Evolutionary conservation across 1,140 invertebrate genomes (phyloP).

Genomic region (Drosophila cardini): DNA sequence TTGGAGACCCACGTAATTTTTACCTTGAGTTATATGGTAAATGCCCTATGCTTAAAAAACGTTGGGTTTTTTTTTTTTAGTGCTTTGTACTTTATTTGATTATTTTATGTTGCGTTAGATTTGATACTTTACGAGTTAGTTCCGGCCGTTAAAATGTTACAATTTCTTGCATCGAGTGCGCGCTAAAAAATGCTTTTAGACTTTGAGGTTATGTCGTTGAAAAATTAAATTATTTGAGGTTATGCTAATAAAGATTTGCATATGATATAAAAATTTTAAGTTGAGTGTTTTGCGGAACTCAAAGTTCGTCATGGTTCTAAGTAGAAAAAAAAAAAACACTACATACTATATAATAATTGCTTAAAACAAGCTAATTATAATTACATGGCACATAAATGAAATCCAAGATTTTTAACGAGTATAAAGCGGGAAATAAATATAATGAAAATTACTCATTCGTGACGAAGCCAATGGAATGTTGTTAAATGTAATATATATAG

Average conservation of each 20-base stretch:
- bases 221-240: background rate
- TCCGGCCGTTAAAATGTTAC: slow-evolving; percentile 23
- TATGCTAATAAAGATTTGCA: background rate
- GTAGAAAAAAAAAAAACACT: background rate
- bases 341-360: slow-evolving; percentile 4
- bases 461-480: slow-evolving; percentile 23
- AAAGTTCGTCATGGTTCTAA: slow-evolving; percentile 24
- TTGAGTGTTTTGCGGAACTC: background rate
- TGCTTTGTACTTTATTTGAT: slow-evolving; percentile 24
- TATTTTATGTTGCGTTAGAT: slow-evolving; percentile 42
- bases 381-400: slow-evolving; percentile 26
- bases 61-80: slow-evolving; percentile 36
- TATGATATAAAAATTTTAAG: background rate
- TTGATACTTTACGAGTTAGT: slow-evolving; percentile 23
- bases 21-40: slow-evolving; percentile 83
- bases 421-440: slow-evolving; percentile 16
- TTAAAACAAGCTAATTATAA: slow-evolving; percentile 38
- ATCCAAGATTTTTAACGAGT: slow-evolving; percentile 1
- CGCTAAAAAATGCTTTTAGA: background rate
- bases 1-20: slow-evolving; percentile 55
- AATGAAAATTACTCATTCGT: slow-evolving; percentile 45
- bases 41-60: slow-evolving; percentile 24
- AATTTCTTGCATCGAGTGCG: slow-evolving; percentile 17
- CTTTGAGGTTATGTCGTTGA: background rate
- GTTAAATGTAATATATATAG: slow-evolving; percentile 11